A percentile compares a stretch with the other conserved stretches of the same genome.
These are phyloP conservation scores for Gymnocheta viridis DNA, from an alignment of 2,888 invertebrate genomes.

Conservation along the genomic window DNA sequence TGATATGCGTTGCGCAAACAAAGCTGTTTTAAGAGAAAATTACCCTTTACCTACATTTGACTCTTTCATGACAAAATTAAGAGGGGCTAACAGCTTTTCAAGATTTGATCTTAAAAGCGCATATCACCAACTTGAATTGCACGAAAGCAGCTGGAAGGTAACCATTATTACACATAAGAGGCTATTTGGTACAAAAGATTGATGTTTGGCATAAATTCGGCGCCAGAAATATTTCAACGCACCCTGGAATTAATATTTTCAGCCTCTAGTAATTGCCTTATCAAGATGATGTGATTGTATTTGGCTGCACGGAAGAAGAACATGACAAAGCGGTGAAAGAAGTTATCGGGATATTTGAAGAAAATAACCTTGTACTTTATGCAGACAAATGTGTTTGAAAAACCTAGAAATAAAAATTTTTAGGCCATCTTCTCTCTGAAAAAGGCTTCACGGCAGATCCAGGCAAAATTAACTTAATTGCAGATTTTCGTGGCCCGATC, in stretches of 20 bases:
- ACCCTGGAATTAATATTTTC: neutral
- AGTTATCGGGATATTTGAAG: slow-evolving; percentile 57
- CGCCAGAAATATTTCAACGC: slow-evolving; percentile 66
- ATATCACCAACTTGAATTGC: slow-evolving; percentile 73
- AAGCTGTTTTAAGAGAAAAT: no score
- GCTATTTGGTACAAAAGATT: slow-evolving; percentile 74
- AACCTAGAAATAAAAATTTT: neutral
- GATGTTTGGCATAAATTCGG: slow-evolving; percentile 73
- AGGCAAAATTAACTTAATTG: neutral
- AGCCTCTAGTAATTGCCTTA: neutral
- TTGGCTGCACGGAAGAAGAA: slow-evolving; percentile 57
- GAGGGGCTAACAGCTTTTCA: slow-evolving; percentile 60
- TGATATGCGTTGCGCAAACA: neutral
- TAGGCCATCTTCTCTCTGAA: slow-evolving; percentile 6
- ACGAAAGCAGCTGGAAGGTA: slow-evolving; percentile 59
- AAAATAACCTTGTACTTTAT: neutral
- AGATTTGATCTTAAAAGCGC: slow-evolving; percentile 75
- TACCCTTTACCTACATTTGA: slow-evolving; percentile 46
- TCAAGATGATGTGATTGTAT: neutral
- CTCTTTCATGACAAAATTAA: slow-evolving; percentile 62
- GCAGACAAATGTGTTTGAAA: neutral
- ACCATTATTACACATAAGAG: slow-evolving; percentile 70
- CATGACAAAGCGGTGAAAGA: slow-evolving; percentile 72
- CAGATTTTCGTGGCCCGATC: neutral
- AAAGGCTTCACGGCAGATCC: neutral